phyloP scores from a whole-genome alignment of 2,888 invertebrate genomes.

The Kuschelorhynchus macadamiae region DNA sequence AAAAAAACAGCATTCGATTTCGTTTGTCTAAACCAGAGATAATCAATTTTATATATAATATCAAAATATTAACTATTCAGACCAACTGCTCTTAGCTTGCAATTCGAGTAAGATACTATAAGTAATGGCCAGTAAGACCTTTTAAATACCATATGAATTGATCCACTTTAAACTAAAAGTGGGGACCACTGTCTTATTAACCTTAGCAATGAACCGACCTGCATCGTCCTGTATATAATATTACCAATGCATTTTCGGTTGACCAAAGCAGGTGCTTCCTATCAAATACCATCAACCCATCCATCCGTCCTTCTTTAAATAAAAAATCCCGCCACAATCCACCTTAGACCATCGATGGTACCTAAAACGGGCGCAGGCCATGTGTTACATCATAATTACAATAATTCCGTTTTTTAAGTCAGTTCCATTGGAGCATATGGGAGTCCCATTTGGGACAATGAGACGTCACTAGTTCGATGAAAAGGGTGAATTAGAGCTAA shows the following conservation, averaged over 20 bases:
- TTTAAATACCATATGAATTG: too few species aligned
- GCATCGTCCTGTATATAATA: too few species aligned
- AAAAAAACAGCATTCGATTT: too few species aligned
- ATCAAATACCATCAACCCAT: conserved; percentile 54
- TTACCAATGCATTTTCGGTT: conserved; percentile 36
- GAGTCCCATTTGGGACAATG: conserved; percentile 53
- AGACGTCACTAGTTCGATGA: conserved; percentile 57
- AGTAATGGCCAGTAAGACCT: too few species aligned
- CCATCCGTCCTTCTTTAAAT: conserved; percentile 33
- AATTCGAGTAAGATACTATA: too few species aligned
- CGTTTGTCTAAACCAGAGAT: too few species aligned
- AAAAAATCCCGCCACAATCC: conserved; percentile 45
- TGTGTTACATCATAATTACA: conserved; percentile 68
- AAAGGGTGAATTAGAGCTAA: conserved; percentile 63
- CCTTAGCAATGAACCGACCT: too few species aligned
- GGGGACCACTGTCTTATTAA: too few species aligned
- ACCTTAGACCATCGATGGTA: conserved; percentile 30
- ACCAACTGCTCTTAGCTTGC: too few species aligned
- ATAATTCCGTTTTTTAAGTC: conserved; percentile 61
- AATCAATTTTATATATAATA: too few species aligned
- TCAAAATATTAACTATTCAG: too few species aligned
- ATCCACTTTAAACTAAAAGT: too few species aligned
- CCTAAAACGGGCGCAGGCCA: conserved; percentile 53
- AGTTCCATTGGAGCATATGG: conserved; percentile 57
- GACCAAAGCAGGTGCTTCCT: conserved; percentile 52